These are phyloP conservation scores for Muraenolepis orangiensis DNA, from an alignment of 2,797 vertebrate genomes.

Conservation along the genomic window DNA sequence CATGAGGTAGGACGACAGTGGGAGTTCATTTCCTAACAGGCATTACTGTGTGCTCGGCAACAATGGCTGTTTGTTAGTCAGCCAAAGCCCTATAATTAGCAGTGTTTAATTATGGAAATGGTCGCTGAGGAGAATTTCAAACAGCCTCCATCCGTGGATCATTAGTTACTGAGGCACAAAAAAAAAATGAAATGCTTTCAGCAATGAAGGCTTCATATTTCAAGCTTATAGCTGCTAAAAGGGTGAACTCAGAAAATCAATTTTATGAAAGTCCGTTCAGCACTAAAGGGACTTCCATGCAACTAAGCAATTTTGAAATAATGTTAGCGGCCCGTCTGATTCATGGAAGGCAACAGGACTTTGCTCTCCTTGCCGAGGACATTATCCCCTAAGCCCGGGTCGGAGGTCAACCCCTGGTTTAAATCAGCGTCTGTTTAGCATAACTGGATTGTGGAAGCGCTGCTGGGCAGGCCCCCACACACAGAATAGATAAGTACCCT, in stretches of 20 bases:
- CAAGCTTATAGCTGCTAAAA: slow-evolving; percentile 98
- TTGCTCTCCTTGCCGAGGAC: slow-evolving; percentile 84
- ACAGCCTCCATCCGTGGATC: slow-evolving; percentile 88
- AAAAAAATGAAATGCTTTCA: slow-evolving; percentile 90
- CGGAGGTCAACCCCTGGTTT: slow-evolving; percentile 80
- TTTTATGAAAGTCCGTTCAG: slow-evolving; percentile 98
- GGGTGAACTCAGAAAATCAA: slow-evolving; percentile 98
- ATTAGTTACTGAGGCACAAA: slow-evolving; percentile 87
- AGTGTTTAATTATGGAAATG: slow-evolving; percentile 98
- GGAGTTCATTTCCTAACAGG: slow-evolving; percentile 83
- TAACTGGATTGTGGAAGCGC: slow-evolving; percentile 72
- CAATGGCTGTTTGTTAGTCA: slow-evolving; percentile 87
- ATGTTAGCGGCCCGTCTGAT: slow-evolving; percentile 83
- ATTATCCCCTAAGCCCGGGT: slow-evolving; percentile 85
- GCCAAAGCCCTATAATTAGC: slow-evolving; percentile 96
- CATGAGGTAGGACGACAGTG: slow-evolving; percentile 80
- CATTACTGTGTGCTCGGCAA: slow-evolving; percentile 76
- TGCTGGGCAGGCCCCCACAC: slow-evolving; percentile 58
- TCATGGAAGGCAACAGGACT: slow-evolving; percentile 86
- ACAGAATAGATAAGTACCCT: slow-evolving; percentile 72
- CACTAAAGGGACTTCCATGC: slow-evolving; percentile 94
- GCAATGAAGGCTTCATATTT: slow-evolving; percentile 99
- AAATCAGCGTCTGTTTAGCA: slow-evolving; percentile 80
- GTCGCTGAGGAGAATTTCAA: slow-evolving; percentile 93
- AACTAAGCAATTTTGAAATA: slow-evolving; percentile 98